Evolutionary conservation across 1,140 invertebrate species (phyloP).

Genomic region (Acromyrmex heyeri): DNA sequence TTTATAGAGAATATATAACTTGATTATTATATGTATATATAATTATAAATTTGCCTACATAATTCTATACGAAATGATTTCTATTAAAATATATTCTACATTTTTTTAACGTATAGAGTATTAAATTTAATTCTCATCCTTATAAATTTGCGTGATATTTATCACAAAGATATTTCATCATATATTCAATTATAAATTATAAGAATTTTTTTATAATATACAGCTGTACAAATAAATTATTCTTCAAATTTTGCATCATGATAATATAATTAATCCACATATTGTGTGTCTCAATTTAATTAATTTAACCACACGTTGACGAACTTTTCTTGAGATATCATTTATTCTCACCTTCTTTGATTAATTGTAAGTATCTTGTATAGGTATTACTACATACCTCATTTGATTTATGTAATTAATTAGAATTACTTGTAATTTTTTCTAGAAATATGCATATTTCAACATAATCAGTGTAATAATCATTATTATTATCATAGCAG

Average conservation of each 20-base stretch:
- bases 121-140: constrained; percentile 26
- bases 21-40: background rate
- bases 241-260: background rate
- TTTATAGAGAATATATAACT: constrained; percentile 5
- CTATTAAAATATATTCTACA: constrained; percentile 32
- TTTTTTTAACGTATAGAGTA: background rate
- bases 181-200: background rate
- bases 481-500: background rate
- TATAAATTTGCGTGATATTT: background rate
- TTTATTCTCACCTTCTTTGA: background rate
- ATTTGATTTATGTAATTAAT: constrained; percentile 13
- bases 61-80: background rate
- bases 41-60: constrained; percentile 14
- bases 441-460: background rate
- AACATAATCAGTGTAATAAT: constrained; percentile 17
- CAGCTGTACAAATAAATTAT: background rate
- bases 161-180: background rate
- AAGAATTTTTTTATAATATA: background rate
- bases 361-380: too few relatives aligned
- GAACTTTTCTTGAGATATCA: background rate
- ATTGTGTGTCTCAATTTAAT: constrained; percentile 23
- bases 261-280: background rate
- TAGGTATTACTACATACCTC: background rate
- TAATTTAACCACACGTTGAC: background rate
- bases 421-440: background rate